Percentiles rank a stretch among this genome's conserved stretches.
phyloP scores from a whole-genome alignment of 2,888 invertebrate species.

The Notodonta dromedarius region DNA sequence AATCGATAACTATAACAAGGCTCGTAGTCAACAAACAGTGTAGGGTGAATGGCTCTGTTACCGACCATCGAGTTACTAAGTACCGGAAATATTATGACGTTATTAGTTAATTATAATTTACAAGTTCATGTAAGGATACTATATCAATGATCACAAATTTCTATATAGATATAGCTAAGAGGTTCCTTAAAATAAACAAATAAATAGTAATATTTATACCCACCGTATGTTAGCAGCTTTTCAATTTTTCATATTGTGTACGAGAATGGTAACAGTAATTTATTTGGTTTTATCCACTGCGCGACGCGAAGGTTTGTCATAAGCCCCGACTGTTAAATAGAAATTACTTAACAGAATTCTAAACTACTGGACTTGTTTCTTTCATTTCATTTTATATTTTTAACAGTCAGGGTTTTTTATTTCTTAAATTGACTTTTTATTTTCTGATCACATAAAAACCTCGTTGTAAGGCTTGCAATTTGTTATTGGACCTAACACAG shows the following conservation, averaged over 20 bases:
- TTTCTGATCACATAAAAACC: no score
- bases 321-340: no score
- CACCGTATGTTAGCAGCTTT: neutral
- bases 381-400: no score
- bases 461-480: no score
- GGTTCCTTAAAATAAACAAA: constrained; percentile 30
- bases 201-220: constrained; percentile 15
- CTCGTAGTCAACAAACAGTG: constrained; percentile 37
- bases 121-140: constrained; percentile 32
- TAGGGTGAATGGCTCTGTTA: constrained; percentile 12
- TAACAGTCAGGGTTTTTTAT: no score
- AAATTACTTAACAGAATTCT: no score
- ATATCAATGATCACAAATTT: constrained; percentile 46
- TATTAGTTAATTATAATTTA: constrained; percentile 29
- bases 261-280: neutral
- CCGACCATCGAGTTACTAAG: constrained; percentile 24
- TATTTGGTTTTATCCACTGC: no score
- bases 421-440: no score
- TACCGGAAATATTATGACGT: constrained; percentile 34
- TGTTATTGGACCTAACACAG: no score
- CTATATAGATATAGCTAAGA: constrained; percentile 35
- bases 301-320: no score
- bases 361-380: no score
- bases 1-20: constrained; percentile 40
- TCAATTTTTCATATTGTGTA: neutral